phyloP scores from a whole-genome alignment of 1,140 invertebrate species.

The Plutomurus gul region DNA sequence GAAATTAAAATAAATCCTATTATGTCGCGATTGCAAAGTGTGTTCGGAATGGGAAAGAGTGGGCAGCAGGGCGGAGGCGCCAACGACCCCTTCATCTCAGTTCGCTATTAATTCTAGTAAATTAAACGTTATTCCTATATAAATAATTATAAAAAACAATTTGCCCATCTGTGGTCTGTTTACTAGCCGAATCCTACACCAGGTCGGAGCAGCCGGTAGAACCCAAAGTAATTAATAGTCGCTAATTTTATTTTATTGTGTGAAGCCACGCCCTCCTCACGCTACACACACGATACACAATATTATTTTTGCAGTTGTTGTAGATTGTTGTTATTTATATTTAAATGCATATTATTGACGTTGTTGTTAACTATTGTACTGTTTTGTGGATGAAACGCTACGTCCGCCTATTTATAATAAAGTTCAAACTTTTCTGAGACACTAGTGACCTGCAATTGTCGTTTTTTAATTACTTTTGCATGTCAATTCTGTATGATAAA shows the following conservation, averaged over 20 bases:
- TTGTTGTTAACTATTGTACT: neutral
- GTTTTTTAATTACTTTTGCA: neutral
- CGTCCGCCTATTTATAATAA: neutral
- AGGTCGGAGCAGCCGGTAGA: no score
- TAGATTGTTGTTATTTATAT: neutral
- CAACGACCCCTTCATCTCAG: neutral
- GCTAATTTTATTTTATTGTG: no score
- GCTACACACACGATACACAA: no score
- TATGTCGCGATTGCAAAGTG: neutral
- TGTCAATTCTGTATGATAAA: no score
- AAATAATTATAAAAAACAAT: no score
- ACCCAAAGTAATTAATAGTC: no score
- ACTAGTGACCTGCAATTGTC: neutral
- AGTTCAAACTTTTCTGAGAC: neutral
- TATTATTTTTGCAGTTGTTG: no score
- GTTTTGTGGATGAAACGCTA: neutral
- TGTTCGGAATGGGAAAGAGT: neutral
- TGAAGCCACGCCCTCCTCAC: no score
- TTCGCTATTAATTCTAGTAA: slow-evolving; percentile 1
- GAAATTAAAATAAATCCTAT: neutral
- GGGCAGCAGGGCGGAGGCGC: neutral
- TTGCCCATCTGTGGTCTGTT: no score
- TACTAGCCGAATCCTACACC: no score
- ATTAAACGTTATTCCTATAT: no score
- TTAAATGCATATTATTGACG: no score